Base-by-base conservation (phyloP, 1,140 invertebrate genomes). In the Drosophila teissieri region DNA sequence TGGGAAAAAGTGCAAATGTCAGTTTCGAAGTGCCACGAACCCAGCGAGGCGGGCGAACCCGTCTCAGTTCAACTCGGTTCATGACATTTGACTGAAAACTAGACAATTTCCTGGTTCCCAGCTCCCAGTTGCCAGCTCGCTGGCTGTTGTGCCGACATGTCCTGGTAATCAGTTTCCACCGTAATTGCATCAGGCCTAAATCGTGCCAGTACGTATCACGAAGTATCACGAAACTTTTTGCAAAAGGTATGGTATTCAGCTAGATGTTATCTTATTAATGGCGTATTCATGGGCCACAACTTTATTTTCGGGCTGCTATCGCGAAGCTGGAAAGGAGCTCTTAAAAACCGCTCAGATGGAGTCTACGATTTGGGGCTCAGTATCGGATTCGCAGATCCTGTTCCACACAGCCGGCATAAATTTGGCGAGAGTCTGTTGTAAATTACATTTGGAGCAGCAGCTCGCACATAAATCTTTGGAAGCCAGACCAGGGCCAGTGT, bases 381-480 rank as follows among this genome's bases (percentile, higher is more conserved):
- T 19, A 42, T 52, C 46, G 40, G 54, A 45, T 42, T 36, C 46
- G 45, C 54, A 45, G 64, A 55, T 67, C 67, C 49, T 39, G 24
- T 56, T 48, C 24, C 73, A 12, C 73, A 12, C 48, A 49, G 58
- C 61, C 48, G 58, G 77, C 83, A 86, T 86, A 89, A 88, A 89
- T 89, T 89, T 73, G 53, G 55, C 54, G 22, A 60, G 84, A 62
- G 65, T 67, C 79, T 82, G 84, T 56, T 88, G 83, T 88, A 88
- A 88, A 88, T 88, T 88, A 86, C 82, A 86, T 82, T 79, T 82
- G 78, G 83, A 88, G 82, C 74, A 89, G 84, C 76, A 89, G 73
- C 75, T 88, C 49, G 60, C 79, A 73, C 84, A 88, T 88, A 88
- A 88, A 88, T 88, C 83, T 89, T 77, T 70, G 49, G 48, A 62